Conservation (phyloP, 2,888 invertebrate genomes). For the Adineta ricciae region DNA sequence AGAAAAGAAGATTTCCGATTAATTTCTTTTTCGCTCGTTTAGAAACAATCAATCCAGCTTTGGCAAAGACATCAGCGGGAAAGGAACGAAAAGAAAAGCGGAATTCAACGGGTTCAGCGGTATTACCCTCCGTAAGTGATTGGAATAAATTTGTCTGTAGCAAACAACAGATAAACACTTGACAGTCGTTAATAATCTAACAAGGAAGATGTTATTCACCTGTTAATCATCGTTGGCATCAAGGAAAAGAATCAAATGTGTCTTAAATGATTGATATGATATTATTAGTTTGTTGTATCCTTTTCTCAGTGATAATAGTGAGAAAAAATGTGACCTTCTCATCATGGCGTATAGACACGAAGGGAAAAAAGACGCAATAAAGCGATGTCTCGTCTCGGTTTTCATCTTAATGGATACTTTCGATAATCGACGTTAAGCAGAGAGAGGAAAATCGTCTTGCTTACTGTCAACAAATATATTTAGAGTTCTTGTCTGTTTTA, state of each 20-base stretch:
- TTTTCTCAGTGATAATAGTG: background rate
- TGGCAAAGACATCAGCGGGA: background rate
- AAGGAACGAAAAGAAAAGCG: constrained; percentile 9
- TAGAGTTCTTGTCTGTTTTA: background rate
- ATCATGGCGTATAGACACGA: background rate
- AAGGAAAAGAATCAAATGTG: background rate
- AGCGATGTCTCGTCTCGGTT: background rate
- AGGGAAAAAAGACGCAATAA: background rate
- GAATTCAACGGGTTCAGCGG: background rate
- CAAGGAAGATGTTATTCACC: background rate
- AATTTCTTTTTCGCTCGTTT: background rate
- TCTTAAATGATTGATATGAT: background rate
- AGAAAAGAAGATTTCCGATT: background rate
- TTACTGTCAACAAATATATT: background rate
- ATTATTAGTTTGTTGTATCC: background rate
- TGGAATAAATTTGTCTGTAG: background rate
- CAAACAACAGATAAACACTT: background rate
- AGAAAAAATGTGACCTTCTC: background rate
- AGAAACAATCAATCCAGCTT: background rate
- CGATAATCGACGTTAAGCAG: background rate
- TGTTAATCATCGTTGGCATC: background rate
- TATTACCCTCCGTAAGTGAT: background rate
- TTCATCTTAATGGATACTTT: background rate
- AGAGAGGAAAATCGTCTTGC: background rate
- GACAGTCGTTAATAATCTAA: background rate